These are phyloP conservation scores for Sylvilagus bachmani DNA, from an alignment of 2,113 vertebrate species.

Conservation along the genomic window DNA sequence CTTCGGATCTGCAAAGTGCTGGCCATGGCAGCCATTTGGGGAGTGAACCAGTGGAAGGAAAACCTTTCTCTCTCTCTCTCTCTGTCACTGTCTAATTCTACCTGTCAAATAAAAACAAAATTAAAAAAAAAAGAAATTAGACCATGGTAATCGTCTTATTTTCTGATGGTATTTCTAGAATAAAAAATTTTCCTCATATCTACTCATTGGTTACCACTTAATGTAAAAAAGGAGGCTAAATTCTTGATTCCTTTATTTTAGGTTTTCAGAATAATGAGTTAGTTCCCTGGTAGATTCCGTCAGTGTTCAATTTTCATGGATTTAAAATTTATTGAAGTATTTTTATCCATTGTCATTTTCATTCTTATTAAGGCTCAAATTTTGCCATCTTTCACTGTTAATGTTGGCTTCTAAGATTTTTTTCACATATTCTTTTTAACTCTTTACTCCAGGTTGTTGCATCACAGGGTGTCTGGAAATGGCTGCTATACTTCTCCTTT, in stretches of 20 bases:
- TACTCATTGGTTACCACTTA: neutral
- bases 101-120: too few relatives aligned
- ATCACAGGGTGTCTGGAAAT: neutral
- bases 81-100: too few relatives aligned
- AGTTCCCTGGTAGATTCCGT: neutral
- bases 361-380: neutral
- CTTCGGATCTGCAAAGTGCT: too few relatives aligned
- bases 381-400: neutral
- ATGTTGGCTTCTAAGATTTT: neutral
- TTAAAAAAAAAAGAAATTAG: too few relatives aligned
- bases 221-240: neutral
- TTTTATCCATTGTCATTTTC: neutral
- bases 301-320: neutral
- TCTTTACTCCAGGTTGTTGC: neutral
- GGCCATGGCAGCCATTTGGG: too few relatives aligned
- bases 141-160: neutral
- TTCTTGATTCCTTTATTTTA: neutral
- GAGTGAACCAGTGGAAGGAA: too few relatives aligned
- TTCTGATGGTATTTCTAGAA: constrained; percentile 10
- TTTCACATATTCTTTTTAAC: neutral
- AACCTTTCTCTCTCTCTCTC: too few relatives aligned
- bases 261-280: constrained; percentile 32
- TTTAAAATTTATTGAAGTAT: constrained; percentile 37
- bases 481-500: neutral
- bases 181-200: neutral